These are phyloP conservation scores for Sycophila sp. DNA, from an alignment of 1,140 invertebrate genomes.

Conservation along the genomic window DNA sequence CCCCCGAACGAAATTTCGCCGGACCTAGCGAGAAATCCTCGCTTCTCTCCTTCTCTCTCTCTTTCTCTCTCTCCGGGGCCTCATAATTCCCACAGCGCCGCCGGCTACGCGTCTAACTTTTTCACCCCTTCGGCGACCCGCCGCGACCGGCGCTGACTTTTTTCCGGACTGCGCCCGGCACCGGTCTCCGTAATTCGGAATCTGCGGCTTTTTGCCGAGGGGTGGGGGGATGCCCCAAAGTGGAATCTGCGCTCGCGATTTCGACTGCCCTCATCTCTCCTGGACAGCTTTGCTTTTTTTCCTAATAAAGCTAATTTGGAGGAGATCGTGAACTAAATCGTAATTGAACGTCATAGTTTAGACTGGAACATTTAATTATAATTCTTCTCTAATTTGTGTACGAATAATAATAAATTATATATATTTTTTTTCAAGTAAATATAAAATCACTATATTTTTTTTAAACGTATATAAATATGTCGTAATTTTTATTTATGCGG, in stretches of 20 bases:
- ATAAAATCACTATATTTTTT: too few species aligned
- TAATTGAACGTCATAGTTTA: too few species aligned
- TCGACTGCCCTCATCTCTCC: too few species aligned
- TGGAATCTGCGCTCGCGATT: constrained; percentile 5
- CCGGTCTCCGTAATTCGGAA: constrained; percentile 35
- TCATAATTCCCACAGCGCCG: constrained; percentile 21
- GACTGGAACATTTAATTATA: too few species aligned
- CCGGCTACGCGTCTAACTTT: not conserved
- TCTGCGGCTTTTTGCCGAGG: constrained; percentile 15
- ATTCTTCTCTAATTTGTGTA: too few species aligned
- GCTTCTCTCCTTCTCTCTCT: constrained; percentile 20
- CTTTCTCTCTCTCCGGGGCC: not conserved
- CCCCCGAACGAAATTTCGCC: constrained; percentile 38
- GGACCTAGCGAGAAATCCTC: constrained; percentile 39
- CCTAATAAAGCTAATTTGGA: too few species aligned
- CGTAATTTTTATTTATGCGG: too few species aligned
- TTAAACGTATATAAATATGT: too few species aligned
- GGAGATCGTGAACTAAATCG: too few species aligned
- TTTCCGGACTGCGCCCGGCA: not conserved
- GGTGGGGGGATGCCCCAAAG: not conserved
- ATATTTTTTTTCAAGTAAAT: too few species aligned
- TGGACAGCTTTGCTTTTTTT: too few species aligned
- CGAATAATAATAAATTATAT: too few species aligned
- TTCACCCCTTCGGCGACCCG: constrained; percentile 35
- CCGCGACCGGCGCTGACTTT: constrained; percentile 34